Evolutionary conservation across 2,888 invertebrate species (phyloP).

Genomic region (Hirudinaria manillensis): DNA sequence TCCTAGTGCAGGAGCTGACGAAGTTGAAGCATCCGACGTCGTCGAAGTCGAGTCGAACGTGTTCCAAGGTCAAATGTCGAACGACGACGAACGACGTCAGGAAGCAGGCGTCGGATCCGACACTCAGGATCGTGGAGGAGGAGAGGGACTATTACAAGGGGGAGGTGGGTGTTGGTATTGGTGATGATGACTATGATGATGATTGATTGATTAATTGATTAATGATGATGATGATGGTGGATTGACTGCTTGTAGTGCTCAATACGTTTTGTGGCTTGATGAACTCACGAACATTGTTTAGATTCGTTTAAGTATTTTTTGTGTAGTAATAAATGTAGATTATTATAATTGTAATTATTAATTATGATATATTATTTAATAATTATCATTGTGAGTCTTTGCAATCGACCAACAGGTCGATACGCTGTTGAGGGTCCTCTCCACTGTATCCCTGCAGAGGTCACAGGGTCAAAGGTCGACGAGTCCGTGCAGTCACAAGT

Average conservation of each 20-base stretch:
- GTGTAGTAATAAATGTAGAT: too few species aligned
- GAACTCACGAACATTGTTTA: too few species aligned
- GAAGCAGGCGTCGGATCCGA: slow-evolving; percentile 41
- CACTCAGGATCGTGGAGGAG: slow-evolving; percentile 51
- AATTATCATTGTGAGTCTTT: background rate
- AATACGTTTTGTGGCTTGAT: too few species aligned
- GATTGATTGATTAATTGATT: background rate
- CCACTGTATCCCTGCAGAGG: background rate
- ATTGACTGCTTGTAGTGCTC: too few species aligned
- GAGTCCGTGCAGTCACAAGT: background rate
- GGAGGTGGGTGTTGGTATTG: slow-evolving; percentile 48
- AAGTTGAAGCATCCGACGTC: slow-evolving; percentile 46
- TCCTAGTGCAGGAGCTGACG: slow-evolving; percentile 54
- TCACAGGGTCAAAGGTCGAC: background rate
- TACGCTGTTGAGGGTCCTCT: background rate
- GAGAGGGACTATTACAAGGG: slow-evolving; percentile 53
- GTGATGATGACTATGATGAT: background rate
- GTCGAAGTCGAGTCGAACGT: background rate
- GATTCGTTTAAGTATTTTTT: too few species aligned
- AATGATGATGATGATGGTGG: background rate
- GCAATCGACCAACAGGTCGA: background rate
- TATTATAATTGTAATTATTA: too few species aligned
- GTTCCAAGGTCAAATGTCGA: background rate
- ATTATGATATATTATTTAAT: background rate
- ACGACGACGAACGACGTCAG: background rate